Conservation (phyloP, 2,113 vertebrate species). For the Ovis aries region ARS-UI_Ramb_v3.0 NC_056072.1:38910501-38911000, state of each 20-base stretch:
- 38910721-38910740: neutral
- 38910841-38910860: neutral
- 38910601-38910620: neutral
- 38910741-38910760: neutral
- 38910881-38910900: neutral
- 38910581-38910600: neutral
- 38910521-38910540: constrained; percentile 71
- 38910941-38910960: neutral
- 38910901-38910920: neutral
- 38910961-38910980: neutral
- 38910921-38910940: neutral
- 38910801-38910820: neutral
- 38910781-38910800: neutral
- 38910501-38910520: constrained; percentile 79
- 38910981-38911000: neutral
- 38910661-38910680: constrained; percentile 38
- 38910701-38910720: neutral
- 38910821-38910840: neutral
- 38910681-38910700: neutral
- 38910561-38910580: constrained; percentile 73
- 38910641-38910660: constrained; percentile 15
- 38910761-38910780: neutral
- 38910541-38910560: constrained; percentile 77
- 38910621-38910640: neutral
- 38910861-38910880: neutral